A percentile compares a stretch with the other conserved stretches of the same genome.
Conservation (phyloP, 2,888 invertebrate genomes). For the Phyllotreta cruciferae region DNA sequence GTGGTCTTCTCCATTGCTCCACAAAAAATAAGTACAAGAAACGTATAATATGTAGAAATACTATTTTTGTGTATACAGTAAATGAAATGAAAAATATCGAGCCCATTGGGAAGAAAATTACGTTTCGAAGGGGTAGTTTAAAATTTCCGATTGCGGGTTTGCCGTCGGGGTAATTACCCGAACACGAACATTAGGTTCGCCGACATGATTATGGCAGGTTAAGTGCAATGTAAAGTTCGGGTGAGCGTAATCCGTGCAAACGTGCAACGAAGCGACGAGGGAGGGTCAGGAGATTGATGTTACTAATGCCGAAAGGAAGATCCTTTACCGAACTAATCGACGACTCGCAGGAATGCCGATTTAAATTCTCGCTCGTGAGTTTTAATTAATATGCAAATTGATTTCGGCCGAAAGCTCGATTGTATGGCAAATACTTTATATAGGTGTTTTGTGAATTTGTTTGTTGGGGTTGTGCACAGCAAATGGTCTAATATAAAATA, state of each 20-base stretch:
- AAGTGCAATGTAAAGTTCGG: slow-evolving; percentile 14
- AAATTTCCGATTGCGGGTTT: slow-evolving; percentile 11
- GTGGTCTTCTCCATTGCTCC: too few relatives aligned
- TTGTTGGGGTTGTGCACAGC: too few relatives aligned
- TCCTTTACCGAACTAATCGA: background rate
- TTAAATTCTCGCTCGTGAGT: background rate
- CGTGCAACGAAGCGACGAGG: background rate
- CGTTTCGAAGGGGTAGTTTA: background rate
- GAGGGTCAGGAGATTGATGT: slow-evolving; percentile 17
- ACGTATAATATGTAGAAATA: too few relatives aligned
- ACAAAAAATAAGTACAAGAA: too few relatives aligned
- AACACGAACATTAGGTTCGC: slow-evolving; percentile 11
- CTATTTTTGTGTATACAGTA: too few relatives aligned
- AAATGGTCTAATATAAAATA: too few relatives aligned
- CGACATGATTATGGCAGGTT: slow-evolving; percentile 13
- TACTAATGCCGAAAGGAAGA: slow-evolving; percentile 2
- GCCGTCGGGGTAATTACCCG: slow-evolving; percentile 2
- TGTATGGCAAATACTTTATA: background rate
- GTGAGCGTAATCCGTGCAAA: slow-evolving; percentile 9
- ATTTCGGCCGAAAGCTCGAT: too few relatives aligned
- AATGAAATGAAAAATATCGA: too few relatives aligned
- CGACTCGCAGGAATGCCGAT: slow-evolving; percentile 2
- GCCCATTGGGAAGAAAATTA: too few relatives aligned
- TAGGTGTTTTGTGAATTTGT: background rate
- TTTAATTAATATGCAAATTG: background rate